phyloP scores from a whole-genome alignment of 2,113 vertebrate species.

The Podarcis raffonei region DNA sequence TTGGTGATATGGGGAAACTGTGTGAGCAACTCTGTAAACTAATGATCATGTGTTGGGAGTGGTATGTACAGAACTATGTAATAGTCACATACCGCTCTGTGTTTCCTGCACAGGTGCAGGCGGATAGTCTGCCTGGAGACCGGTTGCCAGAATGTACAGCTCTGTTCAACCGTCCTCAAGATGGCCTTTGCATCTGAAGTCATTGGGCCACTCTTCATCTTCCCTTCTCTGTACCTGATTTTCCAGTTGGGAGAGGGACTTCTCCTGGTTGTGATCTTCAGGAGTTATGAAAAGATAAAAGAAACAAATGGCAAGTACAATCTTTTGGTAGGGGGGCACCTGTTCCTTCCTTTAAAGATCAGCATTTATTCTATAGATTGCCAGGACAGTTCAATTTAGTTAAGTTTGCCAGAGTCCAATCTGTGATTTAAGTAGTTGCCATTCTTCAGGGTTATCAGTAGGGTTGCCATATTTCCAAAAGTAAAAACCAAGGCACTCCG shows the following conservation, averaged over 20 bases:
- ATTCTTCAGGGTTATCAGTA: too few species aligned
- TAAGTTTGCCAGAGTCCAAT: too few species aligned
- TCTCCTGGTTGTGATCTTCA: slow-evolving; percentile 75
- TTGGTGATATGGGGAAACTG: not conserved
- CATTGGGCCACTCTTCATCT: slow-evolving; percentile 83
- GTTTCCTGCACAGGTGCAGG: slow-evolving; percentile 70
- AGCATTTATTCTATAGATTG: accelerated
- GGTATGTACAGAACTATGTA: not conserved
- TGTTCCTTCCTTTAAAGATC: not conserved
- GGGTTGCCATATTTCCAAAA: too few species aligned
- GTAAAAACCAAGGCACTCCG: too few species aligned
- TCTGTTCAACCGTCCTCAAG: slow-evolving; percentile 83
- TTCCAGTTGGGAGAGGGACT: slow-evolving; percentile 83
- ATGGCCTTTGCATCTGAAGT: slow-evolving; percentile 76
- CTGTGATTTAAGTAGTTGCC: too few species aligned
- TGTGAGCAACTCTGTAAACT: not conserved
- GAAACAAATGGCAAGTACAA: slow-evolving; percentile 50
- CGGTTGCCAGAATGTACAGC: slow-evolving; percentile 86
- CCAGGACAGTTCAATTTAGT: too few species aligned
- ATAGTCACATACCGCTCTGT: not conserved
- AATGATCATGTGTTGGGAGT: not conserved
- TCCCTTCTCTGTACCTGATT: slow-evolving; percentile 81
- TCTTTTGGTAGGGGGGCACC: not conserved
- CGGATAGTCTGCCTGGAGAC: slow-evolving; percentile 84
- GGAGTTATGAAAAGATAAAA: slow-evolving; percentile 72